Percentiles rank a stretch among this genome's conserved stretches.
Evolutionary conservation across 2,113 vertebrate genomes (phyloP).

Genomic region (Xerus inauris): DNA sequence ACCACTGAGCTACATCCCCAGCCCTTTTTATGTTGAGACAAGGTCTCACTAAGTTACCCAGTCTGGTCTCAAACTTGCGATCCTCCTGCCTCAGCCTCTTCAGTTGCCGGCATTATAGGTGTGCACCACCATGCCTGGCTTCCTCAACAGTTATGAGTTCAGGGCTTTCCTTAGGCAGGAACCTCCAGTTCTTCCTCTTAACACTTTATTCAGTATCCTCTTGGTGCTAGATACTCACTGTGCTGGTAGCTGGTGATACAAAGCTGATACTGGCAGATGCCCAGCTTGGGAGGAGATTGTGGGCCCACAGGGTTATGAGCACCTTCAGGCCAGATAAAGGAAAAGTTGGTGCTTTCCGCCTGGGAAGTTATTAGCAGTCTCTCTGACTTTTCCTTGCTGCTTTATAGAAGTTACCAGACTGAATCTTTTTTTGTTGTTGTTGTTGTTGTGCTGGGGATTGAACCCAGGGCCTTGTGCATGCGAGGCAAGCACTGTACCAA

Average conservation of each 20-base stretch:
- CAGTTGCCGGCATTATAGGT: too few relatives aligned
- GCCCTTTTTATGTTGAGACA: too few relatives aligned
- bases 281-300: background rate
- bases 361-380: background rate
- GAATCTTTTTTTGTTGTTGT: too few relatives aligned
- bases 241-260: background rate
- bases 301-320: background rate
- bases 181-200: background rate
- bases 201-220: too few relatives aligned
- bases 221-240: background rate
- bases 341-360: background rate
- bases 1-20: too few relatives aligned
- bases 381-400: background rate
- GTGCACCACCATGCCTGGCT: too few relatives aligned
- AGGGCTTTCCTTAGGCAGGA: background rate
- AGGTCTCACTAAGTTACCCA: too few relatives aligned
- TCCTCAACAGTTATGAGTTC: background rate
- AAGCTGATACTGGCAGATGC: background rate
- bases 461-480: too few relatives aligned
- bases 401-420: background rate
- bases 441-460: too few relatives aligned
- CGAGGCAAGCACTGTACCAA: too few relatives aligned
- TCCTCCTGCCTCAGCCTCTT: too few relatives aligned
- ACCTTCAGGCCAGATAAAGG: background rate
- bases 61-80: too few relatives aligned